These are phyloP conservation scores for Himalopsyche kuldschensis DNA, from an alignment of 2,888 invertebrate species.

Conservation along the genomic window DNA sequence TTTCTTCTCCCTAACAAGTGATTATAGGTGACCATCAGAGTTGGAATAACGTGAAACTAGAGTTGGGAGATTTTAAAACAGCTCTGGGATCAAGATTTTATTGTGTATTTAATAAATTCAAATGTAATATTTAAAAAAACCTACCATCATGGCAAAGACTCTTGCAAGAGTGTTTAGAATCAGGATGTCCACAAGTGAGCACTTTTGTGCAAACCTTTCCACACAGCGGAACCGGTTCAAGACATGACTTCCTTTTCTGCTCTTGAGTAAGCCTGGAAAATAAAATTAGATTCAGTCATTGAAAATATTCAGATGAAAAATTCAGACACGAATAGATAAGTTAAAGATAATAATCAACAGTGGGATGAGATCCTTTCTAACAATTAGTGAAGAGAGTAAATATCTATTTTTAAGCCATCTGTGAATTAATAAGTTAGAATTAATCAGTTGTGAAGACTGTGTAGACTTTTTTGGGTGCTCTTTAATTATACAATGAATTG, in stretches of 20 bases:
- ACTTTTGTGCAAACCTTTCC: conserved; percentile 68
- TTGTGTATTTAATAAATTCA: not conserved
- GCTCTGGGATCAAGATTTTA: not conserved
- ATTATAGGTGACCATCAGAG: no score
- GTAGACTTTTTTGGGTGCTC: not conserved
- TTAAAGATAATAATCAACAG: no score
- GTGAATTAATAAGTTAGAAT: no score
- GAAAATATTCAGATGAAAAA: conserved; percentile 42
- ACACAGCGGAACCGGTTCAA: conserved; percentile 83
- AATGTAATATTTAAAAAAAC: not conserved
- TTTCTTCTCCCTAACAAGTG: no score
- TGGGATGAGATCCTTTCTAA: no score
- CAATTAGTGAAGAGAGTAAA: no score
- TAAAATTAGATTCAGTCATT: not conserved
- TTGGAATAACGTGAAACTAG: no score
- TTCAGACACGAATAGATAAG: no score
- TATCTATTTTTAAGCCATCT: not conserved
- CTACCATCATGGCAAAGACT: conserved; percentile 65
- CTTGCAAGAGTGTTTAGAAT: conserved; percentile 70
- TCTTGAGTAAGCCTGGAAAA: conserved; percentile 43
- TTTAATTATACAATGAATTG: not conserved
- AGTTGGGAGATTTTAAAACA: no score
- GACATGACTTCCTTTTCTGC: conserved; percentile 66
- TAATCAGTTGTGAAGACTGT: not conserved
- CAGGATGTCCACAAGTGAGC: conserved; percentile 68